phyloP scores from a whole-genome alignment of 1,140 invertebrate species.

The Nylanderia fulva region DNA sequence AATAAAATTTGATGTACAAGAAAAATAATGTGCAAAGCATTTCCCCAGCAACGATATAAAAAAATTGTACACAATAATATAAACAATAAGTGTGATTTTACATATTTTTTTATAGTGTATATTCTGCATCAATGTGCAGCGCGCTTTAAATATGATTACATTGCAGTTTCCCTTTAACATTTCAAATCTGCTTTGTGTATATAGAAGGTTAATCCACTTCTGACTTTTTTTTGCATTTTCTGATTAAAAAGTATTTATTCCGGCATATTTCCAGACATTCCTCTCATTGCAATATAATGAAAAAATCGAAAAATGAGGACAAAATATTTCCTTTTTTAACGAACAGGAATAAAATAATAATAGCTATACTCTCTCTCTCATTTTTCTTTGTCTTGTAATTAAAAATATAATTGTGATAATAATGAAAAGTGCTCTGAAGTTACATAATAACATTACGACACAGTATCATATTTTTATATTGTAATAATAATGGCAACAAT shows the following conservation, averaged over 20 bases:
- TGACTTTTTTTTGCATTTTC: neutral
- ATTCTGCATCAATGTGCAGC: neutral
- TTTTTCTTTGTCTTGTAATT: neutral
- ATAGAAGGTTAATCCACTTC: constrained; percentile 11
- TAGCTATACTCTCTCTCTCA: no score
- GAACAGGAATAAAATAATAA: no score
- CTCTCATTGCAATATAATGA: no score
- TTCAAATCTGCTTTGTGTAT: neutral
- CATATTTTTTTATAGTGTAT: no score
- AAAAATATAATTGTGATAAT: constrained; percentile 4
- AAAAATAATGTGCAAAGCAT: neutral
- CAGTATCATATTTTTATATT: no score
- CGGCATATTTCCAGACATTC: neutral
- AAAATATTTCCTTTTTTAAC: neutral
- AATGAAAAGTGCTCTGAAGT: neutral
- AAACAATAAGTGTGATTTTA: no score
- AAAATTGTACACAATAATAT: no score
- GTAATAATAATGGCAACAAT: neutral
- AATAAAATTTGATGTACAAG: neutral
- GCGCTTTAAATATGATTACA: constrained; percentile 18
- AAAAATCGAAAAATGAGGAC: neutral
- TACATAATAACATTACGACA: neutral
- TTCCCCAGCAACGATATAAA: no score
- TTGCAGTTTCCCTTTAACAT: constrained; percentile 36
- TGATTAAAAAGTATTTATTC: constrained; percentile 14